These are phyloP conservation scores for Chydorus sphaericus DNA, from an alignment of 2,888 invertebrate species.

Conservation along the genomic window DNA sequence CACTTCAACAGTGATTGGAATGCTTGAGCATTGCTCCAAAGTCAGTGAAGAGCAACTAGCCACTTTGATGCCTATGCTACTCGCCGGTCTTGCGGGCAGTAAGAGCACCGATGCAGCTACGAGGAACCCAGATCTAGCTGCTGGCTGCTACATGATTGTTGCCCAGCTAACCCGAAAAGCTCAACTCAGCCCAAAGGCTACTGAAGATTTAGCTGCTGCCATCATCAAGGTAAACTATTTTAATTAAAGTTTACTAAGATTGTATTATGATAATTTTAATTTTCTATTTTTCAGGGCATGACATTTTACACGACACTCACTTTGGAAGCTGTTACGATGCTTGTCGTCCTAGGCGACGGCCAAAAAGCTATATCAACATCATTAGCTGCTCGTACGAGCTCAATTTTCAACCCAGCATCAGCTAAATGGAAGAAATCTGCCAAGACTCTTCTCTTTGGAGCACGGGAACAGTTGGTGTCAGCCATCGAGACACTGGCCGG, in stretches of 20 bases:
- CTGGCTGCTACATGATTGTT: constrained; percentile 56
- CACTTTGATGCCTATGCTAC: constrained; percentile 51
- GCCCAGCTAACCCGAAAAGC: constrained; percentile 51
- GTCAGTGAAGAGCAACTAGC: constrained; percentile 48
- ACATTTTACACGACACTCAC: constrained; percentile 39
- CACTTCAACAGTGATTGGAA: constrained; percentile 55
- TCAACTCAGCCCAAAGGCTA: constrained; percentile 38
- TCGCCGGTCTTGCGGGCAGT: constrained; percentile 51
- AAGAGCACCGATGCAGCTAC: no score
- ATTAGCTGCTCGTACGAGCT: no score
- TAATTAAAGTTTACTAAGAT: neutral
- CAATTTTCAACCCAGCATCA: no score
- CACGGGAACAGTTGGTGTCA: no score
- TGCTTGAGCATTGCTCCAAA: constrained; percentile 40
- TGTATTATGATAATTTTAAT: neutral
- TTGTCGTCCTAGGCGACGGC: constrained; percentile 53
- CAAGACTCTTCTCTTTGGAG: neutral
- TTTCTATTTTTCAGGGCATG: constrained; percentile 27
- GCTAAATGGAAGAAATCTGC: neutral
- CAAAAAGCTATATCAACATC: constrained; percentile 39
- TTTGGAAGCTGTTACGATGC: constrained; percentile 45
- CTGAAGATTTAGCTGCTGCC: constrained; percentile 44
- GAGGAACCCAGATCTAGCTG: constrained; percentile 46
- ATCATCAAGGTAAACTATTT: constrained; percentile 32
- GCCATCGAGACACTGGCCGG: constrained; percentile 5